Evolutionary conservation across 2,113 vertebrate genomes (phyloP).

Genomic region (Sapayoa aenigma): DNA sequence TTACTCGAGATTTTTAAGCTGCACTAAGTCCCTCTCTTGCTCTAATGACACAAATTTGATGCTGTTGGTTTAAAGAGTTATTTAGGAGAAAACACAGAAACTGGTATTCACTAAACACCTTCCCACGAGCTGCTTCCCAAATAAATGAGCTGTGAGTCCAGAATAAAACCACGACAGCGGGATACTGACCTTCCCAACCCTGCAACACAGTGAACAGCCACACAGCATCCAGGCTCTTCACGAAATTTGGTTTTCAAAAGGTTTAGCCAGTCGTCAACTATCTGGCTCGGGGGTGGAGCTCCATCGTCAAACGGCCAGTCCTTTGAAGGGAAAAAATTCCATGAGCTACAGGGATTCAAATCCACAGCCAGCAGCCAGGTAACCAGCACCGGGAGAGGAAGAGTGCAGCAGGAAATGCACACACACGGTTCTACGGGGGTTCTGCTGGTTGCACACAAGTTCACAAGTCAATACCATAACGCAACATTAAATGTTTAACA

Average conservation of each 20-base stretch:
- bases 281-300: constrained; percentile 91
- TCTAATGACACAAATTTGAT: background rate
- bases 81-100: background rate
- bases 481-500: background rate
- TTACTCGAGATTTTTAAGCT: background rate
- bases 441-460: background rate
- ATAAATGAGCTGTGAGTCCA: background rate
- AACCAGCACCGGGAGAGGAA: background rate
- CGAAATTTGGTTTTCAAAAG: constrained; percentile 94
- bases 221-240: constrained; percentile 91
- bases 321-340: constrained; percentile 47
- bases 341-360: background rate
- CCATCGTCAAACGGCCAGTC: constrained; percentile 99
- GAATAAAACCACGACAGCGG: too few relatives aligned
- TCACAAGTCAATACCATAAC: background rate
- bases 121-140: too few relatives aligned
- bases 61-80: background rate
- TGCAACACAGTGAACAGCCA: constrained; percentile 96
- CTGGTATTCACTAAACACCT: background rate
- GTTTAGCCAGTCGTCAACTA: constrained; percentile 97
- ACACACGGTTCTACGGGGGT: background rate
- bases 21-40: background rate
- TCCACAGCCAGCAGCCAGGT: background rate
- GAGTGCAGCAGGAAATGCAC: accelerated
- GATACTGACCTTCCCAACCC: constrained; percentile 87